phyloP scores from a whole-genome alignment of 2,797 vertebrate genomes.

The Echeneis naucrates region DNA sequence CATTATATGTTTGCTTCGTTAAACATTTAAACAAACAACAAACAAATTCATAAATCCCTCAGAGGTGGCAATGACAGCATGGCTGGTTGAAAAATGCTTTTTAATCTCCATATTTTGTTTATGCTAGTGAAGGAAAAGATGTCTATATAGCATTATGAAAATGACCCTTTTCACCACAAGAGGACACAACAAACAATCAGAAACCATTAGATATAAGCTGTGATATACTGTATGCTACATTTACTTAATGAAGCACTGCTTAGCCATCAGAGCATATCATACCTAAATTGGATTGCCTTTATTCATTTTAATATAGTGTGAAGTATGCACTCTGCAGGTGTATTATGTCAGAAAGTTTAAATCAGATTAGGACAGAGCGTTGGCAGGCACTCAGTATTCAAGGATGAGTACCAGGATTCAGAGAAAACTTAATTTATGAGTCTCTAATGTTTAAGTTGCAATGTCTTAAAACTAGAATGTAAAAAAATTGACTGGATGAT shows the following conservation, averaged over 20 bases:
- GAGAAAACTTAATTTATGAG: constrained; percentile 1
- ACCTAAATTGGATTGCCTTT: background rate
- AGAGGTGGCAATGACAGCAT: constrained; percentile 10
- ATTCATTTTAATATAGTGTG: constrained; percentile 1
- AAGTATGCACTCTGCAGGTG: background rate
- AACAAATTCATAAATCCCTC: constrained; percentile 27
- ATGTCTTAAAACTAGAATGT: constrained; percentile 9
- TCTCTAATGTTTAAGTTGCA: constrained; percentile 16
- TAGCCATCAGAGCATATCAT: background rate
- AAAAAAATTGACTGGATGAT: constrained; percentile 19
- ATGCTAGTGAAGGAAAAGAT: constrained; percentile 5
- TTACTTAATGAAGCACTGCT: background rate
- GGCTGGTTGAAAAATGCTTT: background rate
- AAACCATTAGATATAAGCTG: background rate
- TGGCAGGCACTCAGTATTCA: constrained; percentile 7
- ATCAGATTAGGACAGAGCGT: background rate
- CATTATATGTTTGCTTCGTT: constrained; percentile 20
- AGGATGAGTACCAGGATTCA: background rate
- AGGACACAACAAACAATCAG: background rate
- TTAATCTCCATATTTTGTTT: constrained; percentile 32
- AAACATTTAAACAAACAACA: constrained; percentile 5
- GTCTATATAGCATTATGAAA: background rate
- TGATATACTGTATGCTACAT: background rate
- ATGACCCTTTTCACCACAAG: background rate
- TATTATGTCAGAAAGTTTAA: background rate